Evolutionary conservation across 1,140 invertebrate species (phyloP).

Genomic region (Aphaenogaster rudis): DNA sequence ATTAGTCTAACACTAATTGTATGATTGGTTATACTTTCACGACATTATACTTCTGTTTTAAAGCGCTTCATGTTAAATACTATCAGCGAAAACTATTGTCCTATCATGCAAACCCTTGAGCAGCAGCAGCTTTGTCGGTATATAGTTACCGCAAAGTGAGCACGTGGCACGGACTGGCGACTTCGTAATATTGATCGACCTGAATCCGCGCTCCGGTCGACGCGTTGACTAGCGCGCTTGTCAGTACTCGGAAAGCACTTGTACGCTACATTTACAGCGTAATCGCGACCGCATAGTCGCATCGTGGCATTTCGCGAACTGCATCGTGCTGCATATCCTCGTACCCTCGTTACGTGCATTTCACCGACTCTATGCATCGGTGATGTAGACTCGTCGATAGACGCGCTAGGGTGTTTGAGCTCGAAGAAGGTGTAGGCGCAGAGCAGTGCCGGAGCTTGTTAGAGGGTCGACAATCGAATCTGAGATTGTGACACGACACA

Average conservation of each 20-base stretch:
- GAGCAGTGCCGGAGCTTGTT: slow-evolving; percentile 7
- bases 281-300: slow-evolving; percentile 59
- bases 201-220: slow-evolving; percentile 67
- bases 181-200: slow-evolving; percentile 75
- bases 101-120: not conserved
- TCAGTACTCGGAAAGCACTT: slow-evolving; percentile 50
- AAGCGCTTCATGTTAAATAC: not conserved
- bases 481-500: slow-evolving; percentile 5
- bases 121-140: slow-evolving; percentile 25
- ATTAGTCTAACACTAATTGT: not conserved
- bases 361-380: not conserved
- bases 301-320: slow-evolving; percentile 49
- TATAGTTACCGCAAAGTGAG: slow-evolving; percentile 68
- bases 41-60: not conserved
- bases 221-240: slow-evolving; percentile 65
- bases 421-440: not conserved
- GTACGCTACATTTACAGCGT: slow-evolving; percentile 55
- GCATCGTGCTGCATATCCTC: slow-evolving; percentile 52
- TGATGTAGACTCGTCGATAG: slow-evolving; percentile 45
- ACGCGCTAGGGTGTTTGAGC: not conserved
- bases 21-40: not conserved
- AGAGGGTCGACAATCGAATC: slow-evolving; percentile 13
- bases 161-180: slow-evolving; percentile 65
- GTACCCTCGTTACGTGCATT: slow-evolving; percentile 16
- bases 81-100: not conserved